Conservation (phyloP, 1,140 invertebrate species). For the Drosophila ercepeae region DNA sequence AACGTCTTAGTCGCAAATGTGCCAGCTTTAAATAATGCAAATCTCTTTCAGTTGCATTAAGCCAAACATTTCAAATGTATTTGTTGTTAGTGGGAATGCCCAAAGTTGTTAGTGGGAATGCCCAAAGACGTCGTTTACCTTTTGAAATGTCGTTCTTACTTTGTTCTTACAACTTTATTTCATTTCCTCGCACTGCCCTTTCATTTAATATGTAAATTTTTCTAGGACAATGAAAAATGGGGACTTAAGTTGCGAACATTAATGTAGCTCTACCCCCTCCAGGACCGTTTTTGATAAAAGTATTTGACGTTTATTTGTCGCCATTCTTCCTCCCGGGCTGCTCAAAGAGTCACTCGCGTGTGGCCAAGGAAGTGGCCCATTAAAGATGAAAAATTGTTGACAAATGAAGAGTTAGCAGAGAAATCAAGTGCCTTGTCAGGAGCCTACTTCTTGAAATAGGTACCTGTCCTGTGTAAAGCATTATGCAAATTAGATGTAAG, state of each 20-base stretch:
- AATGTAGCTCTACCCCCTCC: conserved; percentile 4
- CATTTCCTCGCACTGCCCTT: background rate
- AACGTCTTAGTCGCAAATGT: background rate
- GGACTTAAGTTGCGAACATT: conserved; percentile 36
- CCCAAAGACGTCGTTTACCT: background rate
- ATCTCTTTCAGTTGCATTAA: background rate
- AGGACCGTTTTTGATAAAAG: conserved; percentile 22
- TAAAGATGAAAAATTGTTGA: conserved; percentile 53
- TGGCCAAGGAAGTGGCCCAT: conserved; percentile 41
- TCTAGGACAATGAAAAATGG: conserved; percentile 4
- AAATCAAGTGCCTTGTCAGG: conserved; percentile 21
- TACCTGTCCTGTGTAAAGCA: conserved; percentile 2
- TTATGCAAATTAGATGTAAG: conserved; percentile 23
- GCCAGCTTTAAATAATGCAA: background rate
- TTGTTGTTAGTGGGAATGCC: background rate
- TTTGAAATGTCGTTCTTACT: background rate
- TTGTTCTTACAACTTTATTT: conserved; percentile 34
- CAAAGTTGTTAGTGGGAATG: background rate
- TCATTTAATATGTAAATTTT: background rate
- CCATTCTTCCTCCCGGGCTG: background rate
- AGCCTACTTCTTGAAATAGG: conserved; percentile 7
- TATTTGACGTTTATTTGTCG: conserved; percentile 39
- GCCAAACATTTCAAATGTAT: background rate
- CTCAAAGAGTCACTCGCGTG: conserved; percentile 30
- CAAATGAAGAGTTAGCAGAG: conserved; percentile 47